Conservation (phyloP, 2,113 vertebrate species). For the Bubo scandiacus region DNA sequence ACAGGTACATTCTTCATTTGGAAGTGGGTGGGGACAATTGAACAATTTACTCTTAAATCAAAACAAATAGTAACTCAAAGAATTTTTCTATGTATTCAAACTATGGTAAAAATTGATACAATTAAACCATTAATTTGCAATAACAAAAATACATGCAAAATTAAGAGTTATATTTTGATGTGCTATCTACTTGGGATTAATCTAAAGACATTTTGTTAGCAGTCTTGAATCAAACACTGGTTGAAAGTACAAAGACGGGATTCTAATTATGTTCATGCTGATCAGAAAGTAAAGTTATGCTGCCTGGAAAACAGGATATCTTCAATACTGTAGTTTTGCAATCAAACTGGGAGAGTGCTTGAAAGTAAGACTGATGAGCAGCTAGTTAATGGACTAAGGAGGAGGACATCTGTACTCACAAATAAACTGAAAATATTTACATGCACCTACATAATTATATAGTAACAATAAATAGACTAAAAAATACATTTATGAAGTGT, state of each 20-base stretch:
- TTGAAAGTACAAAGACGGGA: neutral
- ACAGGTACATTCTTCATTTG: neutral
- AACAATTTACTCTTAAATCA: neutral
- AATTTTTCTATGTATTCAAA: neutral
- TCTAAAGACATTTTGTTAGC: neutral
- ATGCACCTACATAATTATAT: neutral
- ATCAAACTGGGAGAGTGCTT: neutral
- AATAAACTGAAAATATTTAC: neutral
- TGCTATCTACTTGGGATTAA: neutral
- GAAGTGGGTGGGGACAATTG: neutral
- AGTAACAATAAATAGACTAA: neutral
- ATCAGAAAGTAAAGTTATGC: neutral
- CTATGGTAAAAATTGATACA: neutral
- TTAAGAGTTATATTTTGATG: neutral
- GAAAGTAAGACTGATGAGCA: neutral
- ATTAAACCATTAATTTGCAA: neutral
- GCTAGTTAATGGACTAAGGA: neutral
- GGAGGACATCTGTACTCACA: fast-evolving
- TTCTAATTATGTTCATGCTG: neutral
- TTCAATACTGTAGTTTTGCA: neutral
- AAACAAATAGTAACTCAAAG: neutral
- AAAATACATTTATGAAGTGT: neutral
- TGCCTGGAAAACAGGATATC: neutral
- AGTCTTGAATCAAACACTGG: neutral
- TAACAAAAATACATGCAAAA: neutral